Conservation (phyloP, 2,113 vertebrate genomes). For the Salminus brasiliensis region DNA sequence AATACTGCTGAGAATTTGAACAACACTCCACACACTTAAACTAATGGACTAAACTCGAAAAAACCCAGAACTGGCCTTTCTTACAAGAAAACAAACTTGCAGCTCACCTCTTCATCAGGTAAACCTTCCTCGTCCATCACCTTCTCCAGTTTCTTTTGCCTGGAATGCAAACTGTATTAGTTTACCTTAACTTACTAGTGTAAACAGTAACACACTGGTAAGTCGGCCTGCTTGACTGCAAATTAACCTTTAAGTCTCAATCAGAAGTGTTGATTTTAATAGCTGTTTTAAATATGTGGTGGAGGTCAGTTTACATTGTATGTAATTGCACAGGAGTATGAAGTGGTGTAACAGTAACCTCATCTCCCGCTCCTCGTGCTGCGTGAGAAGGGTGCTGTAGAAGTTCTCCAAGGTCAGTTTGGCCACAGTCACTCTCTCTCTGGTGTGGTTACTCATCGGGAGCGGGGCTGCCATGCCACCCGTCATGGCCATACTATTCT, state of each 20-base stretch:
- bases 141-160: conserved; percentile 97
- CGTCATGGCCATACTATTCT: conserved; percentile 94
- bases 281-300: too few relatives aligned
- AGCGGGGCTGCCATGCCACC: conserved; percentile 87
- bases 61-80: not conserved
- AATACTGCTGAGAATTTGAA: too few relatives aligned
- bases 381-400: conserved; percentile 97
- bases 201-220: too few relatives aligned
- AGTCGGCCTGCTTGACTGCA: too few relatives aligned
- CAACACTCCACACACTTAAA: too few relatives aligned
- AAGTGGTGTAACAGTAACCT: conserved; percentile 73
- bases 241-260: too few relatives aligned
- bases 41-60: not conserved
- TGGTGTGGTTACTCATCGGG: conserved; percentile 98
- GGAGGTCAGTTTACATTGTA: too few relatives aligned
- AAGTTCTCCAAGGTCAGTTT: conserved; percentile 98
- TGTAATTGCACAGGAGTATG: not conserved
- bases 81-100: not conserved
- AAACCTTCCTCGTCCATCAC: conserved; percentile 97
- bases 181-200: too few relatives aligned
- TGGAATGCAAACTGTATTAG: conserved; percentile 61
- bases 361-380: conserved; percentile 97
- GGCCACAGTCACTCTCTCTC: conserved; percentile 96
- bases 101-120: conserved; percentile 90
- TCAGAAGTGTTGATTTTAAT: too few relatives aligned